Evolutionary conservation across 2,113 vertebrate species (phyloP).

Genomic region (Arenaria interpres): DNA sequence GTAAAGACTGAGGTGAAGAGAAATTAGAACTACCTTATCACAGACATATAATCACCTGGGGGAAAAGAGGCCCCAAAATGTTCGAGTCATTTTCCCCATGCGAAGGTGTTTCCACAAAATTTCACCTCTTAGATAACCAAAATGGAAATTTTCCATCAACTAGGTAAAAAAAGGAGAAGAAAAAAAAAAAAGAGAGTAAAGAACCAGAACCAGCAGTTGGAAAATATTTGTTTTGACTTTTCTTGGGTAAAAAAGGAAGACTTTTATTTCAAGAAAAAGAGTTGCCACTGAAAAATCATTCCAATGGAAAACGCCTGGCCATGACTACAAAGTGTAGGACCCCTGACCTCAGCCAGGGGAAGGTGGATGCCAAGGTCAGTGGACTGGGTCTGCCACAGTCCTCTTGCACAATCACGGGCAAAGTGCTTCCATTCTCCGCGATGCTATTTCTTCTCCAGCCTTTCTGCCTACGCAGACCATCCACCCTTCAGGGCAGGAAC

Average conservation of each 20-base stretch:
- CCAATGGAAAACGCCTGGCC: not conserved
- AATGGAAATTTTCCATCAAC: not conserved
- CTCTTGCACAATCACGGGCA: not conserved
- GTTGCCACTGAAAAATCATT: not conserved
- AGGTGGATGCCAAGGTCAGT: not conserved
- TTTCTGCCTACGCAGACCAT: rapidly evolving
- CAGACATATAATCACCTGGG: not conserved
- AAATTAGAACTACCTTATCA: not conserved
- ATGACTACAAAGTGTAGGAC: not conserved
- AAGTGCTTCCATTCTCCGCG: not conserved
- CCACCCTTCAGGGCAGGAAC: not conserved
- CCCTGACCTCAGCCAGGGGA: not conserved
- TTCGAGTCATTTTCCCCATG: not conserved
- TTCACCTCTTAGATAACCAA: not conserved
- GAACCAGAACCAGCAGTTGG: not conserved
- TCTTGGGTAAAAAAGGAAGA: not conserved
- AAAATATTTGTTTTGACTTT: not conserved
- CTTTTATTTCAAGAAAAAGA: not conserved
- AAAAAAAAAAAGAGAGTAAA: no score
- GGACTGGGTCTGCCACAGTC: not conserved
- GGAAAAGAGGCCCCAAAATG: not conserved
- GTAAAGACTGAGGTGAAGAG: not conserved
- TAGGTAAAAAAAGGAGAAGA: not conserved
- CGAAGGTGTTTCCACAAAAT: not conserved
- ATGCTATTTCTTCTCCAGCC: not conserved